Percentiles rank a stretch among this genome's conserved stretches.
Evolutionary conservation across 2,888 invertebrate species (phyloP).

Genomic region (Aphidoletes aphidimyza): DNA sequence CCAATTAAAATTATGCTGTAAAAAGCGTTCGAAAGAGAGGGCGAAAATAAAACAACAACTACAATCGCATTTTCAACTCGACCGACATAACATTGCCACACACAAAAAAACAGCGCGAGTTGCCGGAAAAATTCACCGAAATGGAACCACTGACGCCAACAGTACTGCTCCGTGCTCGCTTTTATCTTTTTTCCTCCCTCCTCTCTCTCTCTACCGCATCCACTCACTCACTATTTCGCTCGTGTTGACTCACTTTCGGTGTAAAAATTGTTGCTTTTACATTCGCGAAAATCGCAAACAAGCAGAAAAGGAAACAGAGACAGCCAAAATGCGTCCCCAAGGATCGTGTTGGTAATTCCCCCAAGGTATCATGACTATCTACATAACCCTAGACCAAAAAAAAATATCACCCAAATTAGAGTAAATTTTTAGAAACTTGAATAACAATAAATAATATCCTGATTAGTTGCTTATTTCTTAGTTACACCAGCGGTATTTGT

Average conservation of each 20-base stretch:
- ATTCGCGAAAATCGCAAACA: background rate
- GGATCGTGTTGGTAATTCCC: background rate
- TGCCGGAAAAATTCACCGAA: background rate
- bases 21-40: background rate
- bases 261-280: conserved; percentile 10
- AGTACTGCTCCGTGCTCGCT: background rate
- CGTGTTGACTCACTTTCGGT: no score
- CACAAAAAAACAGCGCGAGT: background rate
- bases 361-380: no score
- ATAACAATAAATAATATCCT: no score
- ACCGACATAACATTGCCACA: background rate
- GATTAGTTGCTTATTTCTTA: no score
- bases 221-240: no score
- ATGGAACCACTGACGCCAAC: conserved; percentile 50
- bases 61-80: background rate
- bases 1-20: conserved; percentile 43
- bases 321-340: conserved; percentile 5
- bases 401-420: no score
- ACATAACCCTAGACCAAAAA: no score
- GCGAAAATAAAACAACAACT: background rate
- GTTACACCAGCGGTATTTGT: no score
- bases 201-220: no score
- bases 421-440: no score
- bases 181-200: no score
- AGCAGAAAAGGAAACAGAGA: background rate